These are phyloP conservation scores for Corynorhinus townsendii DNA, from an alignment of 2,113 vertebrate species.

Conservation along the genomic window DNA sequence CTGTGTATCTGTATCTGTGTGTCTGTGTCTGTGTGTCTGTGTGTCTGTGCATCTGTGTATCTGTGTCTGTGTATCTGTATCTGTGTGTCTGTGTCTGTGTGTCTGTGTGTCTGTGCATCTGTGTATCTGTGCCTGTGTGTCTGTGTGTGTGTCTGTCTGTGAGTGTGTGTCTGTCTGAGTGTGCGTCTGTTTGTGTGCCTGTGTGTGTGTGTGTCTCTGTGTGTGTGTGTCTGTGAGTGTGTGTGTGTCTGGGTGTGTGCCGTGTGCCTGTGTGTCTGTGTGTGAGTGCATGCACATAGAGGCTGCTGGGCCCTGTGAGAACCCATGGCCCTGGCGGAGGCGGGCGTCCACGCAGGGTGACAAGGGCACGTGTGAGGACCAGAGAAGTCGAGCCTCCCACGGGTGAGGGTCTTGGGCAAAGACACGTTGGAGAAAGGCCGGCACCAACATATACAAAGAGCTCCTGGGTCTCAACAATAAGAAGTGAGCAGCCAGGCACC, in stretches of 20 bases:
- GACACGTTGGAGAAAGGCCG: not conserved
- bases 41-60: too few species aligned
- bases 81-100: not conserved
- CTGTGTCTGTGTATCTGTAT: too few species aligned
- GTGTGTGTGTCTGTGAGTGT: not conserved
- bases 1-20: too few species aligned
- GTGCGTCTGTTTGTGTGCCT: too few species aligned
- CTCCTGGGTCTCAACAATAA: not conserved
- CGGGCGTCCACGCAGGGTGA: not conserved
- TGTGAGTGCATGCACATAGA: too few species aligned
- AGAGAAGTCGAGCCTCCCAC: not conserved
- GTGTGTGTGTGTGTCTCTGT: too few species aligned
- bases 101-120: too few species aligned
- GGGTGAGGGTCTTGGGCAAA: not conserved
- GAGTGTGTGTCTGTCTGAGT: too few species aligned
- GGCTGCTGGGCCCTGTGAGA: not conserved
- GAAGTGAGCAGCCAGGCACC: not conserved
- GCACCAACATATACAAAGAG: not conserved
- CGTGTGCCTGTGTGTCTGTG: not conserved
- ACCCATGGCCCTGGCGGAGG: not conserved
- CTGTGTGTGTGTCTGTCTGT: too few species aligned
- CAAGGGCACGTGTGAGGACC: not conserved
- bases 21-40: too few species aligned
- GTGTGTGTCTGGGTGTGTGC: accelerated
- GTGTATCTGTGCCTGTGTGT: too few species aligned